Conservation (phyloP, 2,113 vertebrate genomes). For the Chitala chitala region DNA sequence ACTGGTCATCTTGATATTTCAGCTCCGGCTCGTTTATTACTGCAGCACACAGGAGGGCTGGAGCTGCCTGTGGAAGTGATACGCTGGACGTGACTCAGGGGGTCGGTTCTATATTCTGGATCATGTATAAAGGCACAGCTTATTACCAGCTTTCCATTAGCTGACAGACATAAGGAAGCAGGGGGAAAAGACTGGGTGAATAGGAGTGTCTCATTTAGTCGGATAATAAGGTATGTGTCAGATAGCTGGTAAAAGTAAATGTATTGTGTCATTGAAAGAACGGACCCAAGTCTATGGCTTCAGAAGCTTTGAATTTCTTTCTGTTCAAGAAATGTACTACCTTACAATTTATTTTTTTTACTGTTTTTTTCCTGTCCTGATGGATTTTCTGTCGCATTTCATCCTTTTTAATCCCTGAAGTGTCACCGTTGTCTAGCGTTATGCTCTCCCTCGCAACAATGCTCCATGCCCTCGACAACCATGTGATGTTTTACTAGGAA, state of each 20-base stretch:
- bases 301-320: neutral
- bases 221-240: neutral
- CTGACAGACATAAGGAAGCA: neutral
- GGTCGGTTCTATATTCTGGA: neutral
- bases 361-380: neutral
- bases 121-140: neutral
- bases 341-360: neutral
- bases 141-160: neutral
- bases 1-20: neutral
- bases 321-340: neutral
- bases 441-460: neutral
- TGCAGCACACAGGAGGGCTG: neutral
- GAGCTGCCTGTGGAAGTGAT: neutral
- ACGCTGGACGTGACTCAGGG: neutral
- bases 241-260: neutral
- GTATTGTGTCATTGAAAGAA: constrained; percentile 8
- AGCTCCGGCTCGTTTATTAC: neutral
- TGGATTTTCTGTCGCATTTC: neutral
- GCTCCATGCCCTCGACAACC: neutral
- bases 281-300: neutral
- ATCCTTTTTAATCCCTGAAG: neutral
- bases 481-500: neutral
- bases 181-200: neutral
- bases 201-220: neutral
- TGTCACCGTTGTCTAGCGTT: neutral